Conservation (phyloP, 2,888 invertebrate genomes). For the Itoplectis maculator region DNA sequence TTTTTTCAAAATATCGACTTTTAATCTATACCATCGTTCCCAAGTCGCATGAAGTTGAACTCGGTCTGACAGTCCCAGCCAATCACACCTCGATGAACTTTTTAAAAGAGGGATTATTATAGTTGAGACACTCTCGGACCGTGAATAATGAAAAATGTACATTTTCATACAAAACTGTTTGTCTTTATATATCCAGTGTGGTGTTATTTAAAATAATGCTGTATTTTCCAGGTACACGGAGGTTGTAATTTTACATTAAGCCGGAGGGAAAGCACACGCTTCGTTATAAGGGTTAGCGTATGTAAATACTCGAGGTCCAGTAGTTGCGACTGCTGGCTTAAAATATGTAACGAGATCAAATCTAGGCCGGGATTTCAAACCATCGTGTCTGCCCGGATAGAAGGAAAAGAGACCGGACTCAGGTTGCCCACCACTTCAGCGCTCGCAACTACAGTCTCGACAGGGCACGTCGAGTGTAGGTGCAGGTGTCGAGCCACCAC, state of each 20-base stretch:
- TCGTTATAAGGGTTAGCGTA: slow-evolving; percentile 34
- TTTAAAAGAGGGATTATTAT: no score
- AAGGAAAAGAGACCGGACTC: not conserved
- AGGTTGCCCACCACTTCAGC: slow-evolving; percentile 12
- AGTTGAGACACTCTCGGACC: no score
- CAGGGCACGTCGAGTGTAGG: not conserved
- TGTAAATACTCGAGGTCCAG: slow-evolving; percentile 24
- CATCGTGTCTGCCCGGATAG: slow-evolving; percentile 4
- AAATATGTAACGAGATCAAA: slow-evolving; percentile 53
- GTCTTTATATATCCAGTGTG: not conserved
- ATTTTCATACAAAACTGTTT: not conserved
- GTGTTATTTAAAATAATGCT: slow-evolving; percentile 20
- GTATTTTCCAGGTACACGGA: not conserved
- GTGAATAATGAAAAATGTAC: not conserved
- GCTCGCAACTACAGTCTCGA: not conserved
- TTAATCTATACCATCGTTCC: no score
- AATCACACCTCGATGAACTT: no score
- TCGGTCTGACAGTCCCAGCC: no score
- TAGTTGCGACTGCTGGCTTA: slow-evolving; percentile 28
- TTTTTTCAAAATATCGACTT: no score
- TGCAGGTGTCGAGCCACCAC: not conserved
- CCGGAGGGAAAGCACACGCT: slow-evolving; percentile 10
- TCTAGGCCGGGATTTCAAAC: slow-evolving; percentile 24
- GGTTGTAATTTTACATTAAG: slow-evolving; percentile 18
- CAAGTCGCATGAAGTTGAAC: no score